Evolutionary conservation across 2,888 invertebrate genomes (phyloP), one percentile per base, ranked within the genome.

Genomic region (Pyrrhia umbra): DNA sequence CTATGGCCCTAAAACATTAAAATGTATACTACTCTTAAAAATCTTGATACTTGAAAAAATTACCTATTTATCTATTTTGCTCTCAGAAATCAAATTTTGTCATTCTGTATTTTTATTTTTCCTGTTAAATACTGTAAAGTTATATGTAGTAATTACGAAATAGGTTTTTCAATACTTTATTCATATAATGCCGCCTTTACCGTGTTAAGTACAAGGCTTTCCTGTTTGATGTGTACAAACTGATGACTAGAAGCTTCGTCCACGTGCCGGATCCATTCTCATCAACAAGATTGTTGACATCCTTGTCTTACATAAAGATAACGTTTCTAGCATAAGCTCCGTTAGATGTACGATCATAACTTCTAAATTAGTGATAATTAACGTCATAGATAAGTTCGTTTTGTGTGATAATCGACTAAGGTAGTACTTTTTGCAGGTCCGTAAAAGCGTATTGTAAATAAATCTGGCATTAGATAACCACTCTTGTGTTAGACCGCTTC

Each of bases 391-490:
- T 21, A 25, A 10, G 25, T 37, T 65, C 23, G 15, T 60, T 60
- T 34, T 16, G 8, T 34, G 6, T 25, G n/a, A 46, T 74, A 60
- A 62, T 65, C 25, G 30, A 25, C 45, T 57, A 46, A 55, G 20
- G 15, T 59, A 56, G 43, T 13, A 52, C 55, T 42, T 66, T 52
- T 49, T 62, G 52, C 63, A 65, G 62, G 58, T 60, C 76, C 76
- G 58, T 79, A 82, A 81, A 72, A 77, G 75, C 80, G 51, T 67
- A 61, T 68, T 58, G 78, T 77, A 81, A 81, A 81, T 76, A 81
- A 77, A 78, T 77, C 68, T 69, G 65, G 68, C 61, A 73, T 82
- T 84, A 83, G 77, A 75, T 84, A 79, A 79, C 76, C 60, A 61
- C 56, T 77, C 65, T 72, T 73, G 72, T 79, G 77, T 73, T 73